Evolutionary conservation across 2,888 invertebrate genomes (phyloP), one percentile per base, ranked within the genome.

Genomic region (Laothoe populi): DNA sequence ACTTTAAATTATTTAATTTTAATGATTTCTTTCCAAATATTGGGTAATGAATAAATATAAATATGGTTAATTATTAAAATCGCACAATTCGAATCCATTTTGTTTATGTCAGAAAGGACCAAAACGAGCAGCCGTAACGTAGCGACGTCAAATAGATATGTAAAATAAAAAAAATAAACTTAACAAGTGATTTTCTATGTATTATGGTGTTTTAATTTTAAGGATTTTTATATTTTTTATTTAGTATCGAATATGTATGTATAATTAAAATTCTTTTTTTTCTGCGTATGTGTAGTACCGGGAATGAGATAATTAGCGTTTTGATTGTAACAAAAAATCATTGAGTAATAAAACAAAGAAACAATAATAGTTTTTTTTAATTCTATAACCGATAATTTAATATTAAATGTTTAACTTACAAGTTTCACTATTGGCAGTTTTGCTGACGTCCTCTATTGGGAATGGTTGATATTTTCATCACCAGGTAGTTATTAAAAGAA

Each of bases 121-220:
- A 61, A 67, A 66, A 63, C 45, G 31, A 58, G 57, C 63, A 63
- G 31, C 63, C 64, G 66, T 66, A 69, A 67, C 53, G 63, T 72
- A 75, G 70, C 61, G 61, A 66, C 66, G 62, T 65, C 70, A 67
- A 70, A 70, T 70, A 71, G 68, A 64, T 61, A 65, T 53, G 53
- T 53, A 19, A 53, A 53, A 35, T 68, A 64, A 65, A 53, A 53
- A 48, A 53, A 53, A 53, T 35, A 53, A 53, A 35, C 53, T 65
- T 76, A 67, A 69, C 74, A 73, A 77, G 81, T 78, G 75, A 77
- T 80, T 72, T 75, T 76, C 70, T 77, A 74, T 81, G 76, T 81
- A 81, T 78, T 82, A 78, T 77, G n/a, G 70, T 72, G 73, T 74
- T 73, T 65, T 78, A 77, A 75, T 71, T 69, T 62, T 68, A 66